Evolutionary conservation across 2,888 invertebrate species (phyloP).

Genomic region (Apocheima hispidaria): DNA sequence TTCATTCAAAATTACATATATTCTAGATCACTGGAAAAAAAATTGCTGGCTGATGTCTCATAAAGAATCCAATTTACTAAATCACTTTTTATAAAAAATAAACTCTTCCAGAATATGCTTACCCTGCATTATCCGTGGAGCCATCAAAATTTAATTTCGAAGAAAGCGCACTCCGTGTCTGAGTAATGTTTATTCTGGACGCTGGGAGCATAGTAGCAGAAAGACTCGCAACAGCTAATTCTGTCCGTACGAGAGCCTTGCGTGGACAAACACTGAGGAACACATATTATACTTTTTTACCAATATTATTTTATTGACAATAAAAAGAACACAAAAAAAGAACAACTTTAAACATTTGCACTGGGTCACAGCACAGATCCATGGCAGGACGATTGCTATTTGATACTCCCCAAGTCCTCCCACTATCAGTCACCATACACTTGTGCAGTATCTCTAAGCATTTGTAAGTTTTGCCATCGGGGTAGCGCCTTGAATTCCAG

Average conservation of each 20-base stretch:
- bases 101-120: constrained; percentile 56
- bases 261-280: neutral
- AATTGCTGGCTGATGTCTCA: constrained; percentile 39
- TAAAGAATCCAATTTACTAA: constrained; percentile 58
- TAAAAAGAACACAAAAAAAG: too few species aligned
- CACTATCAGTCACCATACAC: too few species aligned
- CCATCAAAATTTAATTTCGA: constrained; percentile 81
- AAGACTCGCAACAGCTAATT: constrained; percentile 26
- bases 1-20: too few species aligned
- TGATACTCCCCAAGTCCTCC: too few species aligned
- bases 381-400: too few species aligned
- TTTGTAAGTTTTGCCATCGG: neutral
- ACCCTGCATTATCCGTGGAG: constrained; percentile 66
- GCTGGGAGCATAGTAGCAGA: constrained; percentile 49
- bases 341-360: too few species aligned
- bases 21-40: constrained; percentile 26
- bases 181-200: constrained; percentile 73
- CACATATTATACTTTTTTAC: neutral
- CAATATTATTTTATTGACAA: too few species aligned
- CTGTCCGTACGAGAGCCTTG: constrained; percentile 35
- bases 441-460: neutral
- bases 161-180: constrained; percentile 72
- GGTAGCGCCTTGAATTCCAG: neutral
- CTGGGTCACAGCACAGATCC: too few species aligned
- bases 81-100: constrained; percentile 58